Conservation (phyloP, 2,888 invertebrate genomes). For the Cryptophagus acutangulus region DNA sequence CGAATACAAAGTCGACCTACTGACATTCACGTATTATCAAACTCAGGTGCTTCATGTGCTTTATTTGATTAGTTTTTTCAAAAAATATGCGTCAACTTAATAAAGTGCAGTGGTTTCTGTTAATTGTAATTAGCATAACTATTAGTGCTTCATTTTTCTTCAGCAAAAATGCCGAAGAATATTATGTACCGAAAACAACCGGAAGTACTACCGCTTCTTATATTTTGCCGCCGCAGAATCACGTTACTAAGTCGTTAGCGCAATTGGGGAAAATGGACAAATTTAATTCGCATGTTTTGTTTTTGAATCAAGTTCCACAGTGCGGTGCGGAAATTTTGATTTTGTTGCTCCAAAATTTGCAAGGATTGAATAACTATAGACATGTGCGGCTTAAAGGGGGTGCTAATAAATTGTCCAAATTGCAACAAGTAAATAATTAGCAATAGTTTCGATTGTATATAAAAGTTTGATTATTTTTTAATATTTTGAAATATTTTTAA, state of each 20-base stretch:
- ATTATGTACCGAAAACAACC: conserved; percentile 15
- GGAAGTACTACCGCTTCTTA: conserved; percentile 15
- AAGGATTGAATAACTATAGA: conserved; percentile 56
- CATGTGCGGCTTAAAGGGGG: conserved; percentile 51
- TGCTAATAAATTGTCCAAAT: conserved; percentile 36
- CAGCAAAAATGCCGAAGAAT: conserved; percentile 11
- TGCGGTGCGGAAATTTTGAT: conserved; percentile 57
- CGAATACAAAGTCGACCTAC: conserved; percentile 21
- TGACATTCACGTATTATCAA: conserved; percentile 25
- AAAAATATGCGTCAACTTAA: conserved; percentile 20
- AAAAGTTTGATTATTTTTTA: too few relatives aligned
- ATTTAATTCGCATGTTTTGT: conserved; percentile 51
- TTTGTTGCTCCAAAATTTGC: conserved; percentile 55
- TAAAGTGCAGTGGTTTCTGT: conserved; percentile 23
- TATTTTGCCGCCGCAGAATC: conserved; percentile 25
- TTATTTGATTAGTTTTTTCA: conserved; percentile 8
- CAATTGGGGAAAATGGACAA: conserved; percentile 50
- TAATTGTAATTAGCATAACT: conserved; percentile 17
- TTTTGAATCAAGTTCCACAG: conserved; percentile 58
- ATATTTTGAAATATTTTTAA: too few relatives aligned
- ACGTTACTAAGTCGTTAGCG: conserved; percentile 52
- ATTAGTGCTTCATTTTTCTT: conserved; percentile 27
- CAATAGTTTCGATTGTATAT: too few relatives aligned
- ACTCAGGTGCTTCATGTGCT: conserved; percentile 4
- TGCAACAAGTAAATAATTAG: conserved; percentile 49